These are phyloP conservation scores for Sphinx pinastri DNA, from an alignment of 2,888 invertebrate genomes.

Conservation along the genomic window DNA sequence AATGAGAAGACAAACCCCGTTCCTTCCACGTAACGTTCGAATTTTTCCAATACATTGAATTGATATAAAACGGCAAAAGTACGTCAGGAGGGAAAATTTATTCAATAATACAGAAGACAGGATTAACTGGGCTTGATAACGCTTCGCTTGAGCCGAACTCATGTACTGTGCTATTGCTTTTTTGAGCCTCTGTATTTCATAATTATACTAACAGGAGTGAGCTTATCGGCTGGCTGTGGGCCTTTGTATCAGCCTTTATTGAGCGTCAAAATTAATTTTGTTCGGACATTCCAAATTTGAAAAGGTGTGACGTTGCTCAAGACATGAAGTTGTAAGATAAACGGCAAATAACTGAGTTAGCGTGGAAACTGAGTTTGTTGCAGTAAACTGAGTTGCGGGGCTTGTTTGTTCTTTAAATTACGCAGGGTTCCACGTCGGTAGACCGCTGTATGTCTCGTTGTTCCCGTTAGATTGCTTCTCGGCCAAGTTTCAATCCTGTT, in stretches of 20 bases:
- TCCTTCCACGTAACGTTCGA: slow-evolving; percentile 42
- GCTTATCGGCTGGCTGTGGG: slow-evolving; percentile 44
- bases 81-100: slow-evolving; percentile 68
- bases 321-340: slow-evolving; percentile 39
- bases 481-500: slow-evolving; percentile 68
- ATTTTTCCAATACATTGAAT: slow-evolving; percentile 67
- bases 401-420: slow-evolving; percentile 74
- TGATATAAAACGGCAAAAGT: slow-evolving; percentile 58
- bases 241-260: slow-evolving; percentile 39
- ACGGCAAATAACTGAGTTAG: slow-evolving; percentile 60
- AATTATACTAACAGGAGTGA: slow-evolving; percentile 53
- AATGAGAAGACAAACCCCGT: slow-evolving; percentile 43
- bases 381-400: slow-evolving; percentile 56
- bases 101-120: slow-evolving; percentile 76
- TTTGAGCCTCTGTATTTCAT: slow-evolving; percentile 63
- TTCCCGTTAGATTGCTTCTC: slow-evolving; percentile 61
- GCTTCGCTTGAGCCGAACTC: slow-evolving; percentile 69
- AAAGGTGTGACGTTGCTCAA: slow-evolving; percentile 31
- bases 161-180: slow-evolving; percentile 66
- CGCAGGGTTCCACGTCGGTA: slow-evolving; percentile 56
- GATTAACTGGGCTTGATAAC: slow-evolving; percentile 75
- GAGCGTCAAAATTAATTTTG: slow-evolving; percentile 45
- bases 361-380: slow-evolving; percentile 60
- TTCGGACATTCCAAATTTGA: slow-evolving; percentile 37
- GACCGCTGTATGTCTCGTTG: slow-evolving; percentile 58